phyloP scores from a whole-genome alignment of 2,888 invertebrate species.

The Anarsia innoxiella region DNA sequence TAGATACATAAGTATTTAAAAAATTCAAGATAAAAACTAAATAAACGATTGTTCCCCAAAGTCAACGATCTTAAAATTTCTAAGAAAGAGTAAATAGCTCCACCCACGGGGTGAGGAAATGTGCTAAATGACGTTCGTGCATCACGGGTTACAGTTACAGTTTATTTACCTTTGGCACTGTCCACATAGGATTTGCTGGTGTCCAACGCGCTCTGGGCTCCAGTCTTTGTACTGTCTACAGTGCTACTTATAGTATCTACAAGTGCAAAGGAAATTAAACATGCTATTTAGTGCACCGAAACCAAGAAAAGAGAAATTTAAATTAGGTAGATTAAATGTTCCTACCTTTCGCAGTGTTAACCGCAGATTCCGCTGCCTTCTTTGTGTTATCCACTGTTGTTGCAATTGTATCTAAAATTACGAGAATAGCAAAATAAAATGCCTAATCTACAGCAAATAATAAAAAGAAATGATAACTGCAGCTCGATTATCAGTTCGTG shows the following conservation, averaged over 20 bases:
- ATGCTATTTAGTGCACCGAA: constrained; percentile 13
- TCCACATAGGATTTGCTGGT: constrained; percentile 38
- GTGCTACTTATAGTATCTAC: constrained; percentile 43
- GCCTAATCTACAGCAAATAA: neutral
- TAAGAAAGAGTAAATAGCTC: constrained; percentile 11
- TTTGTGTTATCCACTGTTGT: constrained; percentile 61
- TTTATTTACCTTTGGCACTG: constrained; percentile 40
- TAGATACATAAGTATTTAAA: neutral
- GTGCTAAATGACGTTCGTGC: constrained; percentile 8
- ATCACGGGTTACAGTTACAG: constrained; percentile 1
- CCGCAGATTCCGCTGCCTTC: constrained; percentile 64
- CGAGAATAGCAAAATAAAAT: constrained; percentile 1
- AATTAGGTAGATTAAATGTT: neutral
- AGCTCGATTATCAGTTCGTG: neutral
- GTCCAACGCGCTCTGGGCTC: constrained; percentile 37
- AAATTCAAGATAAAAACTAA: neutral
- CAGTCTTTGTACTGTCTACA: constrained; percentile 39
- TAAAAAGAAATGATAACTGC: neutral
- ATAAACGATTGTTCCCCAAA: constrained; percentile 7
- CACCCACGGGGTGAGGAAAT: constrained; percentile 11
- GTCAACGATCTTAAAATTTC: constrained; percentile 2
- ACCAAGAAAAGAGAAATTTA: constrained; percentile 10
- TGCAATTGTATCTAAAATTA: constrained; percentile 53
- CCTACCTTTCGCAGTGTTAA: constrained; percentile 59
- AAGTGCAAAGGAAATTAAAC: constrained; percentile 23